phyloP scores from a whole-genome alignment of 2,797 vertebrate genomes.

The Coccyzus lansbergi region DNA sequence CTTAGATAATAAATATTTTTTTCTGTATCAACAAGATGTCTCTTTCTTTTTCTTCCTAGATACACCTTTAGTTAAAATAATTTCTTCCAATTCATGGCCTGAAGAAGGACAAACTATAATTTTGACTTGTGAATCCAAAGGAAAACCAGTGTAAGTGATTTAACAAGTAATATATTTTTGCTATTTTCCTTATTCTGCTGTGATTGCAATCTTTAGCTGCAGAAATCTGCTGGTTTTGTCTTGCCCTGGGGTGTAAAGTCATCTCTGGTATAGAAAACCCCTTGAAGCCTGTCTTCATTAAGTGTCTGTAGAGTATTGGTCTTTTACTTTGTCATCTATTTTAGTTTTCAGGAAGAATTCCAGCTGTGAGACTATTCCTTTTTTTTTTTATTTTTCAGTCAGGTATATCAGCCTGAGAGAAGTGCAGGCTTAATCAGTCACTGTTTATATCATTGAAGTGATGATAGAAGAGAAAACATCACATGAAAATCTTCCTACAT shows the following conservation, averaged over 20 bases:
- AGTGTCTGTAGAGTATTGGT: slow-evolving; percentile 44
- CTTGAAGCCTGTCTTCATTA: slow-evolving; percentile 72
- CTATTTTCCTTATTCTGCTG: slow-evolving; percentile 62
- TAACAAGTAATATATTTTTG: slow-evolving; percentile 65
- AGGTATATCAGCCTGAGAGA: slow-evolving; percentile 54
- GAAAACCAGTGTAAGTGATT: slow-evolving; percentile 96
- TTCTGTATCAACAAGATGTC: slow-evolving; percentile 64
- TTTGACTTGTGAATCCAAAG: slow-evolving; percentile 96
- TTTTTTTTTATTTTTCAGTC: neutral
- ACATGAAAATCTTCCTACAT: slow-evolving; percentile 27
- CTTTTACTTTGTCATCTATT: slow-evolving; percentile 68
- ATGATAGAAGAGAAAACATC: slow-evolving; percentile 32
- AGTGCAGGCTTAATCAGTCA: slow-evolving; percentile 44
- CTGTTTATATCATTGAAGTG: slow-evolving; percentile 48
- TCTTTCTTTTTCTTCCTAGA: slow-evolving; percentile 81
- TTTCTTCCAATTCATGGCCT: slow-evolving; percentile 89
- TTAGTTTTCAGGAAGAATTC: slow-evolving; percentile 64
- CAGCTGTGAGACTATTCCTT: slow-evolving; percentile 10
- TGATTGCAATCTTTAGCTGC: slow-evolving; percentile 52
- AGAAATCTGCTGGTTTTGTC: slow-evolving; percentile 58
- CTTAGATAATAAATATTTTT: slow-evolving; percentile 29
- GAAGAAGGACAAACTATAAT: slow-evolving; percentile 97
- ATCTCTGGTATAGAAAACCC: slow-evolving; percentile 54
- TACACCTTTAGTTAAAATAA: slow-evolving; percentile 93
- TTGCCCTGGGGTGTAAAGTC: slow-evolving; percentile 56